Evolutionary conservation across 2,888 invertebrate species (phyloP).

Genomic region (Cephus nigrinus): DNA sequence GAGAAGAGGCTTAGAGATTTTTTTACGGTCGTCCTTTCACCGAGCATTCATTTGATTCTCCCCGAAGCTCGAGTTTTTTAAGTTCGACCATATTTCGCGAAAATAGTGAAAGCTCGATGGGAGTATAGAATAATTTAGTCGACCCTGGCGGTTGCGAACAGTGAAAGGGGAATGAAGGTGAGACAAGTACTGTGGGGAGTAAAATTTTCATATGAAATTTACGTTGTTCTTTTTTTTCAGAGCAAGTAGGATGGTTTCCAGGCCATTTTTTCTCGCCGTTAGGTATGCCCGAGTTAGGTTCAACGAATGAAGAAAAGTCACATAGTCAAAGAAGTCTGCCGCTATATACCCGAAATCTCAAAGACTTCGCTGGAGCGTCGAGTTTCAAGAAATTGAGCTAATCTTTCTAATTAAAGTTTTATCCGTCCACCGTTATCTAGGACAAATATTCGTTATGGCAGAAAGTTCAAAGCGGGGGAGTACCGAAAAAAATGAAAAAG

Average conservation of each 20-base stretch:
- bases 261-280: neutral
- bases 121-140: neutral
- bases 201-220: neutral
- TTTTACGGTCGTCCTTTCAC: neutral
- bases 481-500: slow-evolving; percentile 1
- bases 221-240: neutral
- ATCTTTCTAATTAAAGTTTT: slow-evolving; percentile 32
- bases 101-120: neutral
- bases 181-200: neutral
- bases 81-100: neutral
- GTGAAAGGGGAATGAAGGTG: neutral
- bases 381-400: slow-evolving; percentile 23
- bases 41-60: neutral
- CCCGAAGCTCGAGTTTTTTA: neutral
- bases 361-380: neutral
- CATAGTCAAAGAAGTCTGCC: neutral
- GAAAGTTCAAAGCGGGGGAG: slow-evolving; percentile 3
- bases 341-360: neutral
- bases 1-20: neutral
- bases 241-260: neutral
- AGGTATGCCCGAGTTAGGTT: neutral
- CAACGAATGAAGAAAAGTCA: neutral
- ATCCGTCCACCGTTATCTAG: slow-evolving; percentile 21
- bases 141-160: neutral
- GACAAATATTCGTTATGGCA: slow-evolving; percentile 26